These are phyloP conservation scores for Oryzias celebensis DNA, from an alignment of 2,113 vertebrate species.

Conservation along the genomic window DNA sequence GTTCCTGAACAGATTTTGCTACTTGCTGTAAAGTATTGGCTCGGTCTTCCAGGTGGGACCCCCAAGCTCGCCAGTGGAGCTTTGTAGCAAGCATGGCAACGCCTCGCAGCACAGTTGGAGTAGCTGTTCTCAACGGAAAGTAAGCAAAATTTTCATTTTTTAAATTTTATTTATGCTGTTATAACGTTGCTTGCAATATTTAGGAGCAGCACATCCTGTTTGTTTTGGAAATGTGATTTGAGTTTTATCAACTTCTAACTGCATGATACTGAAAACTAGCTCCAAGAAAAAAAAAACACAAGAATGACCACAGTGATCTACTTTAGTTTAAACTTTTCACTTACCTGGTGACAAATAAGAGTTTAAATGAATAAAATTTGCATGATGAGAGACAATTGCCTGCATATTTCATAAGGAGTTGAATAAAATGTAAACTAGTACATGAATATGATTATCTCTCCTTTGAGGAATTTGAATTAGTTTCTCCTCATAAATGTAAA, in stretches of 20 bases:
- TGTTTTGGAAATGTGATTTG: too few species aligned
- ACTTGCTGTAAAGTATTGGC: neutral
- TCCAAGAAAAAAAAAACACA: too few species aligned
- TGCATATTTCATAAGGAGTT: neutral
- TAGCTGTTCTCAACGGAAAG: constrained; percentile 94
- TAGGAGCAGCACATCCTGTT: neutral
- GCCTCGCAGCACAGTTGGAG: constrained; percentile 95
- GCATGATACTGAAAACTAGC: too few species aligned
- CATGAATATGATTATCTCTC: too few species aligned
- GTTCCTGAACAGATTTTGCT: too few species aligned
- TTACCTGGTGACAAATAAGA: neutral
- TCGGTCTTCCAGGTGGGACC: constrained; percentile 83
- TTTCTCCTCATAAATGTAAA: too few species aligned
- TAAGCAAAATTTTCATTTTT: constrained; percentile 70
- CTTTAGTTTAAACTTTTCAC: too few species aligned
- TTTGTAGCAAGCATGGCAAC: constrained; percentile 97
- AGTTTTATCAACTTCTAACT: too few species aligned
- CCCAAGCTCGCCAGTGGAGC: constrained; percentile 98
- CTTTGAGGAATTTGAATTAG: too few species aligned
- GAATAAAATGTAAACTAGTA: neutral
- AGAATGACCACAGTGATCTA: too few species aligned
- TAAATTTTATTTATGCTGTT: neutral
- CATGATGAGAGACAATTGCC: neutral
- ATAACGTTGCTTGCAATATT: neutral
- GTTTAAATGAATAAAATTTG: neutral